Conservation (phyloP, 2,113 vertebrate genomes). For the Manacus vitellinus region DNA sequence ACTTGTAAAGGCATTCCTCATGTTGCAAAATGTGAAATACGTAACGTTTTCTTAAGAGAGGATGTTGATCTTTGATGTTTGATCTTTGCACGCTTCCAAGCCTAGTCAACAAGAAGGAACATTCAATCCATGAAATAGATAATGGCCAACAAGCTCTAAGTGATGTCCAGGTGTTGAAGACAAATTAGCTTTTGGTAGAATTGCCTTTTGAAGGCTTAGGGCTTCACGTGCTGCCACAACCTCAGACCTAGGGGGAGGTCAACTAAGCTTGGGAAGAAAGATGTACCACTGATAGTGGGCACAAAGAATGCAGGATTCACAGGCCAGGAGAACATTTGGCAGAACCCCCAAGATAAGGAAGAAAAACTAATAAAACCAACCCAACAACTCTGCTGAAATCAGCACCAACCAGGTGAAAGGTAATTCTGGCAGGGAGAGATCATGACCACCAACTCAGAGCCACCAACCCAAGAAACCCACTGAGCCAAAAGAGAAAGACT, state of each 20-base stretch:
- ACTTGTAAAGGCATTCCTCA: neutral
- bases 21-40: neutral
- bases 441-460: neutral
- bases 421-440: neutral
- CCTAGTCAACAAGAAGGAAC: neutral
- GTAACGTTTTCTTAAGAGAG: neutral
- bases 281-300: accelerated
- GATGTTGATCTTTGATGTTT: neutral
- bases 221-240: neutral
- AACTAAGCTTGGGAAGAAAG: neutral
- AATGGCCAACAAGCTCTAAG: neutral
- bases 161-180: no score
- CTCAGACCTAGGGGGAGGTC: neutral
- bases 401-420: neutral
- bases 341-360: neutral
- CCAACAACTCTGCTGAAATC: neutral
- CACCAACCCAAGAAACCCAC: neutral
- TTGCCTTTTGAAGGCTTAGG: neutral
- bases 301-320: neutral
- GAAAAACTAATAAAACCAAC: neutral
- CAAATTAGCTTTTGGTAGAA: neutral
- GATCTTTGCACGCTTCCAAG: neutral
- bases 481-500: neutral
- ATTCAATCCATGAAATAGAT: neutral
- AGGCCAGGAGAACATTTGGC: neutral